Base-by-base conservation (phyloP, 2,888 invertebrate species). In the Aspidiotus rigidus region DNA sequence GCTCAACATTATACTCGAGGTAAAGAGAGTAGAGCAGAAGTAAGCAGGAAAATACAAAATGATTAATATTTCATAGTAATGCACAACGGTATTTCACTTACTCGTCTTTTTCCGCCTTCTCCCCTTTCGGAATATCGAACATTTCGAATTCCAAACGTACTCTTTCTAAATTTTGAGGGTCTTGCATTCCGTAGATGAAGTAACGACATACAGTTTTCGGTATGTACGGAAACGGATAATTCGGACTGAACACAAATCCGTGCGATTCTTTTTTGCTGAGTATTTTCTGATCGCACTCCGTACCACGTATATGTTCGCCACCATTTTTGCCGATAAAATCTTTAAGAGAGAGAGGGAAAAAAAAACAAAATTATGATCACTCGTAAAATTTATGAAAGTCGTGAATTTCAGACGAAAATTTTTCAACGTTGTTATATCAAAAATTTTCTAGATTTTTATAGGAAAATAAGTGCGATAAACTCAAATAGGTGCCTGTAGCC, bases 241-340 rank as follows among this genome's bases (percentile, higher is more conserved):
- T 94, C 75, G 97, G 97, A 79, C 95, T 95, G 82, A 90, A 91
- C 76, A 97, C 93, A 79, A 84, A 86, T 75, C 97, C 97, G 76
- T 86, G 87, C 71, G 93, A 93, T 80, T 93, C 91, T 80, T 92
- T 92, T 80, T 87, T 88, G 80, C 94, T 95, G 75, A 94, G 84
- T 77, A 97, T 94, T 81, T 94, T 91, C 81, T 96, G 95, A 83
- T 99, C 98, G 83, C 99, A 99, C 82, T 99, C 98, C 75, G 94
- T 93, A 77, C 96, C 96, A 78, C 91, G 85, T 78, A 96, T 93
- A 81, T 96, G 95, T 83, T 91, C 90, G 74, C 93, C 93, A 78
- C 91, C 90, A 81, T 91, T 89, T 83, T 89, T 89, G 80, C 88
- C 89, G 83, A 91, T 91, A 83, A 92, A 91, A 86, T 89, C 91